phyloP scores from a whole-genome alignment of 2,797 vertebrate species.

The Cirrhinus mrigala region DNA sequence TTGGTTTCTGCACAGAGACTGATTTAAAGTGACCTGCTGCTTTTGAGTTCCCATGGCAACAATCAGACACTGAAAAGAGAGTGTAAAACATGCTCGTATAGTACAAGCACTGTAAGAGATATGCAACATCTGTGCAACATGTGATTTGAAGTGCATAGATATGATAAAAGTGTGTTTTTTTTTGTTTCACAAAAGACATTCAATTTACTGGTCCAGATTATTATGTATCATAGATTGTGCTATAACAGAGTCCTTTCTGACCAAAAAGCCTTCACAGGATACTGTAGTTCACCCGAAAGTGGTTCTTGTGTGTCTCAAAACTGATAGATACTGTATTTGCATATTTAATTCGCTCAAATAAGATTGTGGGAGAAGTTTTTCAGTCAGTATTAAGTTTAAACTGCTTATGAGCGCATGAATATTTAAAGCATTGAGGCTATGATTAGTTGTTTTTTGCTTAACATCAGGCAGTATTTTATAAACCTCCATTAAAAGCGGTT shows the following conservation, averaged over 20 bases:
- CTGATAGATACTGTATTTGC: background rate
- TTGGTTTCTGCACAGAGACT: background rate
- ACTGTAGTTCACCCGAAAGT: background rate
- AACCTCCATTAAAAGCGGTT: background rate
- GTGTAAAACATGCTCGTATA: background rate
- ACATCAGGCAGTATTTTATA: background rate
- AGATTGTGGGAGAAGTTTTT: background rate
- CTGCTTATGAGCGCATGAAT: background rate
- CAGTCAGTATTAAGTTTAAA: background rate
- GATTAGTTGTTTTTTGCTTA: background rate
- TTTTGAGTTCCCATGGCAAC: constrained; percentile 45
- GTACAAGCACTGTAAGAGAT: background rate
- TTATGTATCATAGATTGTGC: background rate
- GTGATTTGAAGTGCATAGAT: background rate
- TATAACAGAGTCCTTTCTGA: background rate
- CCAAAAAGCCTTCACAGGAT: no score
- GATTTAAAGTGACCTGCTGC: constrained; percentile 25
- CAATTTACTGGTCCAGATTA: background rate
- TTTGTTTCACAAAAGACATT: background rate
- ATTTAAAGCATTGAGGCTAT: background rate
- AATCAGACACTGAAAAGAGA: constrained; percentile 4
- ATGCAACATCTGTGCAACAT: background rate
- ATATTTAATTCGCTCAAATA: constrained; percentile 6
- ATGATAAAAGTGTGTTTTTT: background rate
- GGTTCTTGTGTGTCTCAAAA: constrained; percentile 3